Evolutionary conservation across 2,888 invertebrate genomes (phyloP), one percentile per base, ranked within the genome.

Genomic region (Xiphydria camelus): DNA sequence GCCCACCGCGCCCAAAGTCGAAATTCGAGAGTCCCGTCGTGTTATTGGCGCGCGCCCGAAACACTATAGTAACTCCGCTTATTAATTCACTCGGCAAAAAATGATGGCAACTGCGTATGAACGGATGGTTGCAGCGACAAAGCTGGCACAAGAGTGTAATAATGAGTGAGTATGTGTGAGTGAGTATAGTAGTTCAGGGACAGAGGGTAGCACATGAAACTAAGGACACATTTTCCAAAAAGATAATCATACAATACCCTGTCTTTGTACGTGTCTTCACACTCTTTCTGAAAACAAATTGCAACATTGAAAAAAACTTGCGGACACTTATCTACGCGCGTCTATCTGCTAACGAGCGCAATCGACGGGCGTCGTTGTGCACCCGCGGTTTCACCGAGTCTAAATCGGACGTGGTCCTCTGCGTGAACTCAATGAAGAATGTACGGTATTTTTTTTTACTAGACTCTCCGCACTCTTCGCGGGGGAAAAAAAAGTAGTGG

Each of bases 241-340:
- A 73, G 61, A 73, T 70, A 71, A 71, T 70, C 65, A 81, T 82
- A 82, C 81, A 77, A 81, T 87, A 87, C 87, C 87, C 87, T 86
- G 80, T 86, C 85, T 85, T 87, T 87, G 86, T 86, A 86, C 82
- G 84, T 83, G 81, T 87, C 87, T 83, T 87, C 86, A 81, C 86
- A 86, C 85, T 86, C 85, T 85, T 83, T 86, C 87, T 87, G 87
- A 83, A 85, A 86, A 84, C 79, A 74, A 74, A 74, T 68, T 70
- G 62, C 66, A 73, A 64, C 54, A 66, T 68, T 73, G 72, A 73
- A 63, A 66, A n/a, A n/a, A n/a, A n/a, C n/a, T n/a, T n/a, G n/a
- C n/a, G n/a, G n/a, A n/a, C n/a, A n/a, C n/a, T n/a, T n/a, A n/a
- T n/a, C n/a, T n/a, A n/a, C n/a, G n/a, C n/a, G n/a, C n/a, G n/a